phyloP scores from a whole-genome alignment of 1,140 invertebrate species.

The Thalassaphorura encarpata region DNA sequence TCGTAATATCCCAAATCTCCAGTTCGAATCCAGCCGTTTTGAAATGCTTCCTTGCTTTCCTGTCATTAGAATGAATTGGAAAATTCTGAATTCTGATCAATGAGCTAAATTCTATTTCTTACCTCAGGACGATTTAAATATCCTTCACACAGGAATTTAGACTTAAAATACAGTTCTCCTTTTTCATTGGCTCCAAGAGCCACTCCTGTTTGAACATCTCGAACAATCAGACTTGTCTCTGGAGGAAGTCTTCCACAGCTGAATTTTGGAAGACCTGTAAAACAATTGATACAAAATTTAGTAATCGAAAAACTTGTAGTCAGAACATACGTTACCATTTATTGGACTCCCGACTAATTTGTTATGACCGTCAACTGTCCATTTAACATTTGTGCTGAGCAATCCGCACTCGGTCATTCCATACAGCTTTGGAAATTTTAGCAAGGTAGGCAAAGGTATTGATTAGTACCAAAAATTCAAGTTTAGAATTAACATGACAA shows the following conservation, averaged over 20 bases:
- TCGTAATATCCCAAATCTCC: slow-evolving; percentile 31
- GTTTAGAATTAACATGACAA: no score
- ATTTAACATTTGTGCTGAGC: slow-evolving; percentile 25
- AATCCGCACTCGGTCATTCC: slow-evolving; percentile 31
- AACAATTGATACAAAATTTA: neutral
- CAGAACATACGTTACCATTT: no score
- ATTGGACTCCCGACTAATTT: no score
- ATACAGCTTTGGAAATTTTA: slow-evolving; percentile 23
- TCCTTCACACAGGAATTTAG: slow-evolving; percentile 53
- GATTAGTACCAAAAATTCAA: no score
- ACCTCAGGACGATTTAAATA: slow-evolving; percentile 44
- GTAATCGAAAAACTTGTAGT: no score
- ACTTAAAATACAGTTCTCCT: slow-evolving; percentile 62
- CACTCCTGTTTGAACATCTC: slow-evolving; percentile 51
- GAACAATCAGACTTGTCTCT: slow-evolving; percentile 37
- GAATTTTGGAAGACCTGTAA: slow-evolving; percentile 17
- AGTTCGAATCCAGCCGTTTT: slow-evolving; percentile 25
- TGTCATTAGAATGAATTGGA: no score
- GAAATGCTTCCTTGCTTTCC: no score
- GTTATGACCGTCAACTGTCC: slow-evolving; percentile 1
- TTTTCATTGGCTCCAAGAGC: slow-evolving; percentile 47
- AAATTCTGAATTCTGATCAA: no score
- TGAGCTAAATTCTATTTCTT: no score
- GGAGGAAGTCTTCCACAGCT: slow-evolving; percentile 23
- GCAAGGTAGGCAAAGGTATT: no score